These are phyloP conservation scores for Craterocephalus amniculus DNA, from an alignment of 2,797 vertebrate genomes.

Conservation along the genomic window DNA sequence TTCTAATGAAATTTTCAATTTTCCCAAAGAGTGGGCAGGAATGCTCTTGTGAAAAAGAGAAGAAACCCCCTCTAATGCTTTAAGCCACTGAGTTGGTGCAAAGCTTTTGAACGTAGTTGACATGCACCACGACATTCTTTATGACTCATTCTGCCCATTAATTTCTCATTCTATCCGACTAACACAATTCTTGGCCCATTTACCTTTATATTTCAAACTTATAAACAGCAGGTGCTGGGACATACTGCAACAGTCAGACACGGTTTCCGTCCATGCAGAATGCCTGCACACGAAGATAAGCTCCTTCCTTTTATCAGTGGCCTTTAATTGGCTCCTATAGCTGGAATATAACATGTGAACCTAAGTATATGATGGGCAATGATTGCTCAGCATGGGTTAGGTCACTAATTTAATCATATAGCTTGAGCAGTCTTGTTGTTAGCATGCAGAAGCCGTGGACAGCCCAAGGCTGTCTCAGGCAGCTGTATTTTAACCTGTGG, in stretches of 20 bases:
- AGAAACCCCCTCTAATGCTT: not conserved
- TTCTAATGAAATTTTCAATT: slow-evolving; percentile 28
- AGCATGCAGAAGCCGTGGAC: slow-evolving; percentile 17
- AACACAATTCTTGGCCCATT: not conserved
- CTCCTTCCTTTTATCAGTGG: not conserved
- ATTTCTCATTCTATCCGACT: not conserved
- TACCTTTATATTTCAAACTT: not conserved
- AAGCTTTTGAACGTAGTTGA: not conserved
- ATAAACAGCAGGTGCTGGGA: not conserved
- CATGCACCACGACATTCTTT: not conserved
- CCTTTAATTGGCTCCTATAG: not conserved
- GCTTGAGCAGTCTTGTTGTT: slow-evolving; percentile 16
- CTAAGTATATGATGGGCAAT: slow-evolving; percentile 6
- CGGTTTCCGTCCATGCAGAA: not conserved
- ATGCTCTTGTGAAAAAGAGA: slow-evolving; percentile 1
- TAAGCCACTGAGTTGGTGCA: not conserved
- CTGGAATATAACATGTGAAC: slow-evolving; percentile 16
- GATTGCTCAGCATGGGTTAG: not conserved
- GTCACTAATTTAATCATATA: slow-evolving; percentile 2
- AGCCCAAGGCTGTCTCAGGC: slow-evolving; percentile 36
- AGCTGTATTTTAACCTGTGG: slow-evolving; percentile 32
- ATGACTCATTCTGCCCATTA: not conserved
- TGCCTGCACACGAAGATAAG: not conserved
- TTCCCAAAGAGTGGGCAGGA: slow-evolving; percentile 6
- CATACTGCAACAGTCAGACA: not conserved